Conservation (phyloP, 2,888 invertebrate genomes). For the Drosophila hamatofila region DNA sequence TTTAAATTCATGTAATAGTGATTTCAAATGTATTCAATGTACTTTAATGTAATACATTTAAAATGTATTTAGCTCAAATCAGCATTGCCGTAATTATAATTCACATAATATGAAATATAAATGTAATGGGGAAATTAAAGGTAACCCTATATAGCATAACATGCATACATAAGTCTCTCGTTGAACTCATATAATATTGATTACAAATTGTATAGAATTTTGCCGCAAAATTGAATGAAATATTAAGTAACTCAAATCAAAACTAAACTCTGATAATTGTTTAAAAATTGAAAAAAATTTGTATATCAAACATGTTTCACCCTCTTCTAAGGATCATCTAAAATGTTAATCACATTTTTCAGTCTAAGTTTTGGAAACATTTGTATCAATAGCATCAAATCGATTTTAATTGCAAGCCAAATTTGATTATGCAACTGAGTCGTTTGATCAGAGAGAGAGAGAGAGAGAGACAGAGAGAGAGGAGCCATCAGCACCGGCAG, state of each 20-base stretch:
- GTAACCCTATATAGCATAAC: too few species aligned
- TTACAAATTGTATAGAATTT: too few species aligned
- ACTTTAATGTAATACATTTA: too few species aligned
- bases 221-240: too few species aligned
- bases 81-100: not conserved
- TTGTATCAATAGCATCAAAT: slow-evolving; percentile 25
- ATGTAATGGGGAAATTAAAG: too few species aligned
- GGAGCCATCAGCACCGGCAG: not conserved
- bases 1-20: too few species aligned
- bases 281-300: not conserved
- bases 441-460: slow-evolving; percentile 23
- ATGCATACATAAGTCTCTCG: too few species aligned
- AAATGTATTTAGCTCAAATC: too few species aligned
- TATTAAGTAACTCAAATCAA: too few species aligned
- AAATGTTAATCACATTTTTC: slow-evolving; percentile 25
- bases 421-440: slow-evolving; percentile 63
- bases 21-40: too few species aligned
- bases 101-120: too few species aligned
- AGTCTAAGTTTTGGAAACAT: not conserved
- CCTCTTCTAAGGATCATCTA: not conserved
- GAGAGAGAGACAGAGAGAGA: not conserved
- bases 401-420: slow-evolving; percentile 63
- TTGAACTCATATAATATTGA: too few species aligned
- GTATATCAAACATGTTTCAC: not conserved
- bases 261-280: not conserved